A percentile compares a stretch with the other conserved stretches of the same genome.
phyloP scores from a whole-genome alignment of 53 echinoderm and acorn worm species.

The Paracentrotus lividus region DNA sequence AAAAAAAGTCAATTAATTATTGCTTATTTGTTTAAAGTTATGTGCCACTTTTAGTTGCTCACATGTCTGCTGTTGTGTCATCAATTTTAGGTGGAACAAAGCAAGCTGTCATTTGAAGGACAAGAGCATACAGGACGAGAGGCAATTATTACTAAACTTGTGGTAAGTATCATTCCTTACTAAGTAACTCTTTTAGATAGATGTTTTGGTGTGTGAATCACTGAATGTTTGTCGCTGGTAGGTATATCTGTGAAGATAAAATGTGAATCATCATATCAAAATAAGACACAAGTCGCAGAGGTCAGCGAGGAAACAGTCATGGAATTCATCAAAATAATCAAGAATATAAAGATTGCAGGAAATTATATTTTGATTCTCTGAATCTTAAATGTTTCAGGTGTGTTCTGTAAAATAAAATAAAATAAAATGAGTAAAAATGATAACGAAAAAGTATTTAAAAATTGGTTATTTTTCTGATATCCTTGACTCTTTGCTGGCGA shows the following conservation, averaged over 20 bases:
- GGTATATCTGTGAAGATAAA: too few species aligned
- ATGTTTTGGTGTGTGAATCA: background rate
- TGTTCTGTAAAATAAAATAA: too few species aligned
- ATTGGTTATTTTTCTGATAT: too few species aligned
- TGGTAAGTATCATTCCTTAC: constrained; percentile 15
- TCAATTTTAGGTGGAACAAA: background rate
- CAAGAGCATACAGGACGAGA: background rate
- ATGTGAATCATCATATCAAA: too few species aligned
- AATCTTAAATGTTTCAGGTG: too few species aligned
- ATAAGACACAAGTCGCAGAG: too few species aligned
- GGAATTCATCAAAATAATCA: background rate
- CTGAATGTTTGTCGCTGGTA: background rate
- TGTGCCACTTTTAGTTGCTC: too few species aligned
- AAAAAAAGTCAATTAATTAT: background rate
- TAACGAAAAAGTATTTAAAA: too few species aligned
- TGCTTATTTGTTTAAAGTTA: background rate
- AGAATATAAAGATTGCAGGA: too few species aligned
- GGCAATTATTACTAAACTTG: constrained; percentile 35
- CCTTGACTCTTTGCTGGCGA: too few species aligned
- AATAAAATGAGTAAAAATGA: too few species aligned
- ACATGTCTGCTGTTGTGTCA: background rate
- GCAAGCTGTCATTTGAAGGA: constrained; percentile 59
- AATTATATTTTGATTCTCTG: too few species aligned
- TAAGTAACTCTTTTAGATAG: background rate
- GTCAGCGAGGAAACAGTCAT: background rate